Evolutionary conservation across 2,797 vertebrate species (phyloP), one percentile per base, ranked within the genome.

Genomic region (Coreius guichenoti): DNA sequence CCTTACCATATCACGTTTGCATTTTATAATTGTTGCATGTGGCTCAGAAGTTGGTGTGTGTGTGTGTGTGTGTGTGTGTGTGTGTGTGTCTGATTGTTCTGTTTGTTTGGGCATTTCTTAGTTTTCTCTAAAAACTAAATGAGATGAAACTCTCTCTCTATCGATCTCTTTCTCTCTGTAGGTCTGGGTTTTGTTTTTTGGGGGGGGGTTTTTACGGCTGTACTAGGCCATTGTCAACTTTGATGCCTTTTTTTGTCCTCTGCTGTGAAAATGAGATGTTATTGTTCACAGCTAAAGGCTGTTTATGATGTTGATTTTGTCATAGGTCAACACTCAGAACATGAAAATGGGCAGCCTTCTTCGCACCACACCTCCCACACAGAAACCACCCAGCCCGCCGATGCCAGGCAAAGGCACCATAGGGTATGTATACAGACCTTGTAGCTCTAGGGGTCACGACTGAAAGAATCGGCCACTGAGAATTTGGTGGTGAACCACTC

Each of bases 341-440:
- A 95, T 96, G 95, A 99, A 98, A 93, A 96, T 97, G 91, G 97
- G 90, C 76, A 93, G 96, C 82, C 94, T 98, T 88, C 95, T 97
- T 79, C 96, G 97, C 81, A 96, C 97, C 58, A 97, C 96, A 65
- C 96, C 97, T 21, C 97, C 97, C 39, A 97, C 96, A 29, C 98
- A 99, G 95, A 99, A 98, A 88, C 97, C 97, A 0, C 97, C 98
- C 36, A 99, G 98, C 61, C 98, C 98, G 23, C 97, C 98, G 0
- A 93, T 97, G 93, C 94, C 96, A 4, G 97, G 97, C 86, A 98
- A 97, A 90, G 96, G 96, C 91, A 98, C 97, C 61, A 93, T 98
- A 89, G 98, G 97, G 98, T 99, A 93, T 90, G 96, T 95, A 88
- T 68, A 11, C 8, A 5, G 29, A 58, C 23, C 21, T 13, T 78